Conservation (phyloP, 1,140 invertebrate species). For the Drosophila arizonae region DNA sequence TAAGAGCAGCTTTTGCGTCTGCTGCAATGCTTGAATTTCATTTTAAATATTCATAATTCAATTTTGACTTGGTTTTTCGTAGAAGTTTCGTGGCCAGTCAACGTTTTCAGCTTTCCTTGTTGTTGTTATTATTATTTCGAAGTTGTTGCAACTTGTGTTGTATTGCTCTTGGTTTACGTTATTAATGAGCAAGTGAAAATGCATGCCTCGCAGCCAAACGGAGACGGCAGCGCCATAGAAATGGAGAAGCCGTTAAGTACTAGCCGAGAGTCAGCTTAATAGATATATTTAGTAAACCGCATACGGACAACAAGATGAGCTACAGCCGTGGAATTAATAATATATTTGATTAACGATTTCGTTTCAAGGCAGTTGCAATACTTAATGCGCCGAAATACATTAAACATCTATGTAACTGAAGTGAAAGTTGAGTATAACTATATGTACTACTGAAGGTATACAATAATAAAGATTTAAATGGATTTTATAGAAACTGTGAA, state of each 20-base stretch:
- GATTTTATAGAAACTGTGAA: too few relatives aligned
- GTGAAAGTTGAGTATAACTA: too few relatives aligned
- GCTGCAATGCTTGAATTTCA: conserved; percentile 66
- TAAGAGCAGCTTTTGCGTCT: conserved; percentile 14
- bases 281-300: conserved; percentile 1
- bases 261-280: conserved; percentile 27
- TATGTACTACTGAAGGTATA: too few relatives aligned
- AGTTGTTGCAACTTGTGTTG: conserved; percentile 59
- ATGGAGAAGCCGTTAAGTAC: conserved; percentile 9
- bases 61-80: conserved; percentile 70
- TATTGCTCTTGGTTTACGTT: conserved; percentile 65
- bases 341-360: not conserved
- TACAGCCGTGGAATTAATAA: not conserved
- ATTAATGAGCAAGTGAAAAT: conserved; percentile 77
- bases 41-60: conserved; percentile 81
- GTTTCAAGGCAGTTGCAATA: too few relatives aligned
- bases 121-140: conserved; percentile 36
- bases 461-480: too few relatives aligned
- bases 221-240: not conserved
- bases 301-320: conserved; percentile 1
- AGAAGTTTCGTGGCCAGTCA: conserved; percentile 67
- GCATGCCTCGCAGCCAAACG: conserved; percentile 51
- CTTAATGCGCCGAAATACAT: too few relatives aligned
- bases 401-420: too few relatives aligned
- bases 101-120: conserved; percentile 30